Conservation (phyloP, 2,113 vertebrate species). For the Engystomops pustulosus region DNA sequence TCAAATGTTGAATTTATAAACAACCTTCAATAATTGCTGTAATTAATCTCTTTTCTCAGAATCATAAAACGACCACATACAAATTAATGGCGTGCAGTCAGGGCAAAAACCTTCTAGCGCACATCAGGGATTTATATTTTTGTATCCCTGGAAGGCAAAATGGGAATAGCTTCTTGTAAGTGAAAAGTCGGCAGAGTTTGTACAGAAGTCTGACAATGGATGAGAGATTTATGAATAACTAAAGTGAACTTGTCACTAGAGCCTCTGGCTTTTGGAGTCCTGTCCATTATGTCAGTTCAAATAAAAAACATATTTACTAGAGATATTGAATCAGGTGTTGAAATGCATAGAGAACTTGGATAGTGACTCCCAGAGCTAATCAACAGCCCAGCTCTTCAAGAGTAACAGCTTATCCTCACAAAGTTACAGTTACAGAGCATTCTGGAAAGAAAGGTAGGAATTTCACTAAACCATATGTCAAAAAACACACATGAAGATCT, state of each 20-base stretch:
- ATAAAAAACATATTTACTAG: not conserved
- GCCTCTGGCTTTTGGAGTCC: not conserved
- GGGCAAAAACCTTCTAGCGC: not conserved
- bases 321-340: slow-evolving; percentile 5
- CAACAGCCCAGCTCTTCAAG: not conserved
- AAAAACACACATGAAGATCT: too few species aligned
- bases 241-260: slow-evolving; percentile 1
- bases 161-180: not conserved
- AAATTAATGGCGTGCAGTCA: not conserved
- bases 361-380: not conserved
- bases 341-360: not conserved
- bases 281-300: slow-evolving; percentile 18
- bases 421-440: not conserved
- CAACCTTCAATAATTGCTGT: not conserved
- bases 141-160: not conserved
- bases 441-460: not conserved
- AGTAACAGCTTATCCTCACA: not conserved
- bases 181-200: slow-evolving; percentile 1
- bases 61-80: not conserved
- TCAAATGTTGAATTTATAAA: slow-evolving; percentile 5
- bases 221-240: slow-evolving; percentile 12
- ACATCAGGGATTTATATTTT: not conserved
- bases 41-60: slow-evolving; percentile 8
- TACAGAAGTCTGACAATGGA: slow-evolving; percentile 6
- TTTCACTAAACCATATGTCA: not conserved